Conservation (phyloP, 1,140 invertebrate genomes). For the Cryptotermes secundus region DNA sequence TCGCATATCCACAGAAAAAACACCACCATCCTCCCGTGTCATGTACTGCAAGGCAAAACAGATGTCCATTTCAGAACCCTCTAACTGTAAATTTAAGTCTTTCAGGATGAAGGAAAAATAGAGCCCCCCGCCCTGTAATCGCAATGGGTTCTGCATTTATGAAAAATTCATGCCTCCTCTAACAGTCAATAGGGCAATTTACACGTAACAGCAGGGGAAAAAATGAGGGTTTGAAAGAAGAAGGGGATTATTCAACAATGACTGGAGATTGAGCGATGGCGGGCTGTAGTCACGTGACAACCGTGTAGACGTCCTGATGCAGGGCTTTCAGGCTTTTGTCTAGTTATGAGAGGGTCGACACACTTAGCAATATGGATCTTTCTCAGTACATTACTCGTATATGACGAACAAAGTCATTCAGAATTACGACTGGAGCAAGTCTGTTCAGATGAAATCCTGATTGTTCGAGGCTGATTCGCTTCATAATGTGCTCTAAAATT, state of each 20-base stretch:
- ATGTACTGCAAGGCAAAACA: neutral
- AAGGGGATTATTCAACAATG: neutral
- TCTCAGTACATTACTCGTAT: too few species aligned
- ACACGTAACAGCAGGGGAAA: neutral
- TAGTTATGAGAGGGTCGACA: neutral
- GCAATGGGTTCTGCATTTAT: slow-evolving; percentile 9
- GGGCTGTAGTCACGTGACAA: neutral
- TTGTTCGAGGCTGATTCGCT: too few species aligned
- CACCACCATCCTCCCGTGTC: neutral
- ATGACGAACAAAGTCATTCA: too few species aligned
- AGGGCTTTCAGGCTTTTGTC: neutral
- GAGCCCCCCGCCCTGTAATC: slow-evolving; percentile 2
- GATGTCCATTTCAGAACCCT: neutral
- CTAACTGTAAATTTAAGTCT: slow-evolving; percentile 3
- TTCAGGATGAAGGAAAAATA: neutral
- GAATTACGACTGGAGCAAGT: too few species aligned
- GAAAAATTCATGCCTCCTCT: neutral
- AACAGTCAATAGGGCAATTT: slow-evolving; percentile 16
- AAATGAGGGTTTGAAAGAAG: neutral
- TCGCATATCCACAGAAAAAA: neutral
- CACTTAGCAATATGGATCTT: too few species aligned
- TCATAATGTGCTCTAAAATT: too few species aligned
- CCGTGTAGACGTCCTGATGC: neutral
- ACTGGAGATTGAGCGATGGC: neutral
- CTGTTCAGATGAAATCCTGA: too few species aligned